Evolutionary conservation across 2,113 vertebrate species (phyloP).

Genomic region (Chamaetylas fuelleborni): DNA sequence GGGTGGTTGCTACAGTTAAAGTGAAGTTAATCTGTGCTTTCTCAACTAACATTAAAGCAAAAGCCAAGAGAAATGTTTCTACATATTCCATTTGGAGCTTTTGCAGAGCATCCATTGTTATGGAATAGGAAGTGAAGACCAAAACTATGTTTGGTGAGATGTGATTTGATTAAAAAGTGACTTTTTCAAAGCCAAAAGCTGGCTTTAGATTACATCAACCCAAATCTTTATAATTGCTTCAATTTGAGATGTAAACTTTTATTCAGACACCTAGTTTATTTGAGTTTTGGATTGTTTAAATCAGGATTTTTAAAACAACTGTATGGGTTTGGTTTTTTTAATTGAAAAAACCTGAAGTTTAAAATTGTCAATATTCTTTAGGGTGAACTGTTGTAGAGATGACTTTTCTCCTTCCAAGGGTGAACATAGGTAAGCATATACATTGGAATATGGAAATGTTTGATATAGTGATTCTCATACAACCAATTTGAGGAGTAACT

Average conservation of each 20-base stretch:
- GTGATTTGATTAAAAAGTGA: neutral
- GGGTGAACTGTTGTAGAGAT: neutral
- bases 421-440: neutral
- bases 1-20: neutral
- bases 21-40: neutral
- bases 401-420: neutral
- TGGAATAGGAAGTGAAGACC: neutral
- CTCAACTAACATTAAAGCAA: neutral
- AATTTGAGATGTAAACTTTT: neutral
- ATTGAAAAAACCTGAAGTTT: neutral
- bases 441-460: neutral
- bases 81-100: neutral
- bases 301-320: neutral
- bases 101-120: neutral
- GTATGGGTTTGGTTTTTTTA: fast-evolving
- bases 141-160: neutral
- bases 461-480: neutral
- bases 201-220: neutral
- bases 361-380: neutral
- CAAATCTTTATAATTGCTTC: neutral
- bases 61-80: neutral
- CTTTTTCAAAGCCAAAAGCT: neutral
- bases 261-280: neutral
- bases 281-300: neutral
- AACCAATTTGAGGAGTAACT: neutral